Conservation (phyloP, 2,113 vertebrate genomes). For the Phalacrocorax aristotelis region DNA sequence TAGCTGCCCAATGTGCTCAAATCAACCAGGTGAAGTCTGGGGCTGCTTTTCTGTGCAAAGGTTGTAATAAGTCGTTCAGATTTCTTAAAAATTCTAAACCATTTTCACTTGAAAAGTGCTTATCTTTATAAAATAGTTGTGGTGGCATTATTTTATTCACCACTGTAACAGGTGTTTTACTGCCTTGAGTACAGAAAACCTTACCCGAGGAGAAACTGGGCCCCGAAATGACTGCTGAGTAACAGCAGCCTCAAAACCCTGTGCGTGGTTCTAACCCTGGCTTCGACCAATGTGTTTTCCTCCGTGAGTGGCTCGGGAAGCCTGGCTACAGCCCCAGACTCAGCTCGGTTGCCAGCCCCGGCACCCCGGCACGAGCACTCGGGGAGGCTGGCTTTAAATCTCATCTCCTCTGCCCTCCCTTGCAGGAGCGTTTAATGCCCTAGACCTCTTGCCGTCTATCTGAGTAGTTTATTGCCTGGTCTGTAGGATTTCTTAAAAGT, state of each 20-base stretch:
- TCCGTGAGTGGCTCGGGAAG: rapidly evolving
- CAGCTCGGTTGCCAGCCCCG: rapidly evolving
- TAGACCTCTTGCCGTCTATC: background rate
- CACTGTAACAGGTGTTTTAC: background rate
- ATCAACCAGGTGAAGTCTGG: background rate
- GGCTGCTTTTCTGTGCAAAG: background rate
- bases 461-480: background rate
- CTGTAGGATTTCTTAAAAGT: background rate
- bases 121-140: background rate
- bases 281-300: background rate
- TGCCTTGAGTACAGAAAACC: background rate
- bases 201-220: background rate
- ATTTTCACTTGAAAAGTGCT: background rate
- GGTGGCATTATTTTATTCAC: no score
- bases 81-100: background rate
- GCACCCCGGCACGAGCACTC: rapidly evolving
- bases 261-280: rapidly evolving
- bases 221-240: background rate
- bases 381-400: background rate
- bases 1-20: background rate
- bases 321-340: no score
- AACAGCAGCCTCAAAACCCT: background rate
- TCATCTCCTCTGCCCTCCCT: background rate
- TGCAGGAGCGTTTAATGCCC: background rate
- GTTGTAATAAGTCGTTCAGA: background rate